Base-by-base conservation (phyloP, 2,113 vertebrate species). In the Dipodomys ordii region DNA sequence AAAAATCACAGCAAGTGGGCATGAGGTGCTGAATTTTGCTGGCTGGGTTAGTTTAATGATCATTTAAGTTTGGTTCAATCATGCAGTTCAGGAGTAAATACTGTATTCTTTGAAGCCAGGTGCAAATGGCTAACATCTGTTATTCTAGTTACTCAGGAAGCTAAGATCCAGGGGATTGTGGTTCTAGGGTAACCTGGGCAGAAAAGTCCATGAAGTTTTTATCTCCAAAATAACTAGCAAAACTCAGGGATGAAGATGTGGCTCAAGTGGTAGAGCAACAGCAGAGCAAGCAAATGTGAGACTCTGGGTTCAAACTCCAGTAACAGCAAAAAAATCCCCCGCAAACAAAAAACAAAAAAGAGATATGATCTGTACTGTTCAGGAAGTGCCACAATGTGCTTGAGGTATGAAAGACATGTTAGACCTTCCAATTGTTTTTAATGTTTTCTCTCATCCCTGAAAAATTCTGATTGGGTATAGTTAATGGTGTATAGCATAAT, bases 361-460 rank as follows among this genome's bases (percentile, higher is more conserved):
- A 49, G 49, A 57, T 3, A 57, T 57, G 15, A 15, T 35, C 35
- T 64, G 11, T 65, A 57, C 44, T 73, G 23, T 3, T 3, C 32
- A 39, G 19, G 27, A n/a, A 1, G 7, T 15, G 20, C 22, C 25
- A 28, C 35, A 12, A 25, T n/a, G 22, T 69, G 53, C 15, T 46
- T 46, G 28, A 57, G 27, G 27, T 64, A 2, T 28, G 7, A 25
- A 79, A 92, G 32, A 85, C 62, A 49, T 16, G 30, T 35, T 49
- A 72, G 44, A 39, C 27, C 18, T 60, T 77, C 15, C 32, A 60
- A 1, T 0, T 67, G 68, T 65, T 23, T 71, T 82, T 35, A 53
- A 53, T 69, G 53, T 87, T 92, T 94, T 60, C 57, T 78, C 20
- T 87, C 27, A 23, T 28, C 27, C 49, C 76, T 88, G 72, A 81